Base-by-base conservation (phyloP, 2,797 vertebrate species). In the Argyrosomus regius region DNA sequence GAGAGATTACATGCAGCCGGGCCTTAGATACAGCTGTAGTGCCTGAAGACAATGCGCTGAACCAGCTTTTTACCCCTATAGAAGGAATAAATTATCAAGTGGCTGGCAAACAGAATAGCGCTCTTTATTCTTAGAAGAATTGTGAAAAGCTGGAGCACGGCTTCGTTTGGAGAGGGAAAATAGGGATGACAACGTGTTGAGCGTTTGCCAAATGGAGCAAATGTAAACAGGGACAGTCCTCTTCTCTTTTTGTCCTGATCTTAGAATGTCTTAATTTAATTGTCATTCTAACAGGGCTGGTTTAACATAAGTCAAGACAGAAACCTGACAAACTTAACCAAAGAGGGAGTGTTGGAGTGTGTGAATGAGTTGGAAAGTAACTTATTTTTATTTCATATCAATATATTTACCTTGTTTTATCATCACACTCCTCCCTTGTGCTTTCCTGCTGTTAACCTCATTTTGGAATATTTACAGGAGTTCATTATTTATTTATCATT, bases 31-130 rank as follows among this genome's bases (percentile, higher is more conserved):
- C 92, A 93, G 91, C 89, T 89, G 89, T 89, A 88, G 88, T 77
- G 83, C 84, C 84, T 81, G 72, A 89, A 92, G 87, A 92, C 88
- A 91, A 92, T 89, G 81, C 75, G 94, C 93, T 94, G 93, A 95
- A 88, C 61, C 90, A 91, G 90, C 89, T 86, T 91, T 92, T 90
- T 89, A 61, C 80, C 64, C 80, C 83, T 77, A 83, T 87, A 85
- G 84, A 90, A 87, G 77, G 87, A 93, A 94, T 93, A 91, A 89
- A 93, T 93, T 90, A 91, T 91, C 87, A 90, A 65, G 79, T 41
- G 70, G 69, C 83, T 82, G 88, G 86, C 78, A 82, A 91, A 87
- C 72, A 83, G 88, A 89, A 74, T 57, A 78, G 81, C 70, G 57
- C 3, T 48, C 74, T 91, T 89, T 91, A 85, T 91, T 92, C 83